These are phyloP conservation scores for Darevskia nairensis DNA, from an alignment of 2,797 vertebrate genomes.

Conservation along the genomic window DNA sequence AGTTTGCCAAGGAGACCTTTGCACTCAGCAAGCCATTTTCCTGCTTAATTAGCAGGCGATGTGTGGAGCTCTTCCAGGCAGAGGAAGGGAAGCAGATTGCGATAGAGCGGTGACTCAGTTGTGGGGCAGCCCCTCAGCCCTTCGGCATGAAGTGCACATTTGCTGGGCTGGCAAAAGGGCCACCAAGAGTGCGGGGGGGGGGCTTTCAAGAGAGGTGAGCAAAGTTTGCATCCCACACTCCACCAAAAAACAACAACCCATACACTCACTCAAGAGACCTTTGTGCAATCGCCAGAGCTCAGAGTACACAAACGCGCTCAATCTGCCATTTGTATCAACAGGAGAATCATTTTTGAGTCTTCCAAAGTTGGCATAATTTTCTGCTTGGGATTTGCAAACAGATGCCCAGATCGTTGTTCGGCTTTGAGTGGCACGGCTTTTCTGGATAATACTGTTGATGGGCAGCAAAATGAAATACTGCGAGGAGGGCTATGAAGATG, in stretches of 20 bases:
- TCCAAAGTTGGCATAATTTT: background rate
- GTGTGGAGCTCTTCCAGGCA: slow-evolving; percentile 77
- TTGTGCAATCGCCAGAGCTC: slow-evolving; percentile 20
- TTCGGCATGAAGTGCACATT: slow-evolving; percentile 51
- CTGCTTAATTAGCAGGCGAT: slow-evolving; percentile 79
- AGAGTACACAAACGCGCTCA: slow-evolving; percentile 30
- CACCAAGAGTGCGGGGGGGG: accelerated
- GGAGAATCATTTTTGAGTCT: background rate
- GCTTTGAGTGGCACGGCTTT: background rate
- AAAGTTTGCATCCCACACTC: background rate
- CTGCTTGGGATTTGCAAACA: background rate
- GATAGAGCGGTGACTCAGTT: slow-evolving; percentile 70
- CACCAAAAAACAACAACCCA: no score
- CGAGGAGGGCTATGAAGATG: background rate
- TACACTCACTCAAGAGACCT: background rate
- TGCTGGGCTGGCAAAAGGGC: slow-evolving; percentile 54
- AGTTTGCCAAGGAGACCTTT: slow-evolving; percentile 72
- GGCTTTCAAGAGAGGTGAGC: background rate
- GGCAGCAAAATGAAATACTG: background rate
- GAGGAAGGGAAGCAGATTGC: slow-evolving; percentile 76
- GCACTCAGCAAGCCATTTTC: slow-evolving; percentile 74
- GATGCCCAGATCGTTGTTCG: background rate
- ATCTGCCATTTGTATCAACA: background rate
- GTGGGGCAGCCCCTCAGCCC: slow-evolving; percentile 62
- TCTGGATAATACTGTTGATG: background rate